Conservation (phyloP, 2,113 vertebrate species). For the Entelurus aequoreus region DNA sequence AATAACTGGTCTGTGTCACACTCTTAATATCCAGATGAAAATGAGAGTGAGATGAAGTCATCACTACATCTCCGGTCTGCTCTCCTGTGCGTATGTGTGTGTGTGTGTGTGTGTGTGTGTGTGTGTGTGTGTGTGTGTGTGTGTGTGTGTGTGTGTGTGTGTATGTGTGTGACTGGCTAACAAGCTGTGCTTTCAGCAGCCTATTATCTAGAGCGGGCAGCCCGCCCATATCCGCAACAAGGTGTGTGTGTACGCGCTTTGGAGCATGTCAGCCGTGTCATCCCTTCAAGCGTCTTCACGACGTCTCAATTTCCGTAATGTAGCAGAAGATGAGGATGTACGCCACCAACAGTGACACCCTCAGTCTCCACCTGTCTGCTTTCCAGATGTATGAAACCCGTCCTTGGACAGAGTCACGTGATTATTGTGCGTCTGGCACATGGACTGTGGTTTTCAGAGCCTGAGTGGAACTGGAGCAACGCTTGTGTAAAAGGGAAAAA, state of each 20-base stretch:
- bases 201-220: conserved; percentile 65
- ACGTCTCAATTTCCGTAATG: conserved; percentile 33
- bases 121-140: background rate
- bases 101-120: conserved; percentile 2
- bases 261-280: conserved; percentile 65
- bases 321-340: conserved; percentile 38
- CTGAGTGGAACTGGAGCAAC: background rate
- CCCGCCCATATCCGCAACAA: conserved; percentile 63
- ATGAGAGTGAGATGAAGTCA: conserved; percentile 28
- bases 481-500: too few relatives aligned
- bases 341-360: conserved; percentile 38
- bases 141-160: conserved; percentile 12
- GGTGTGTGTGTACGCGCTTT: conserved; percentile 47
- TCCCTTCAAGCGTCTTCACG: conserved; percentile 63
- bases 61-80: conserved; percentile 23
- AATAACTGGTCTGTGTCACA: too few relatives aligned
- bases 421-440: too few relatives aligned
- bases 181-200: conserved; percentile 56
- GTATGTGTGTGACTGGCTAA: conserved; percentile 39
- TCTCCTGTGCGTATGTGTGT: conserved; percentile 1
- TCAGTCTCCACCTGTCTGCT: background rate
- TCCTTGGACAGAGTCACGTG: background rate
- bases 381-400: background rate
- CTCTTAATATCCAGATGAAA: too few relatives aligned
- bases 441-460: too few relatives aligned